Conservation (phyloP, 2,113 vertebrate genomes). For the Cryptomyrus ogoouensis region DNA sequence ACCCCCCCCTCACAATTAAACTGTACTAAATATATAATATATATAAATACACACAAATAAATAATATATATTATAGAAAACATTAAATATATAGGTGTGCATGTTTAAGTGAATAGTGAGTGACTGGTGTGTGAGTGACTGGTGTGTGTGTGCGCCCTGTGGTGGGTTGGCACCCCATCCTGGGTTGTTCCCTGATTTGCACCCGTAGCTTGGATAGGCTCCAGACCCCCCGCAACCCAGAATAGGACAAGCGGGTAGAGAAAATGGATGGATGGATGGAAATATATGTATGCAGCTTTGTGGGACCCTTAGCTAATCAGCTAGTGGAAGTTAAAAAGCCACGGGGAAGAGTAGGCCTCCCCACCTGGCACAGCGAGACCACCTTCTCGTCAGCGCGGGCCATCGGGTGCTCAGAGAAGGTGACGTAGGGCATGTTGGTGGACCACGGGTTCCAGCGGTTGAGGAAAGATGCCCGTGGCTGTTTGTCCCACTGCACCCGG, state of each 20-base stretch:
- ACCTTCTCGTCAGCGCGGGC: conserved; percentile 81
- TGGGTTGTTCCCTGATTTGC: too few relatives aligned
- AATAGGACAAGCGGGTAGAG: not conserved
- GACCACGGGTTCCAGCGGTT: conserved; percentile 97
- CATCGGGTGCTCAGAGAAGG: conserved; percentile 89
- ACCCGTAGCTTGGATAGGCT: too few relatives aligned
- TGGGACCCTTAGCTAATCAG: not conserved
- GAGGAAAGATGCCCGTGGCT: conserved; percentile 76
- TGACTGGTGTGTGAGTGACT: too few relatives aligned
- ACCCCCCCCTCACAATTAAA: not conserved
- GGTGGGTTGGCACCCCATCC: too few relatives aligned
- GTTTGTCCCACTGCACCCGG: conserved; percentile 91
- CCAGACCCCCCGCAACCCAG: not conserved
- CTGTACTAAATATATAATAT: too few relatives aligned
- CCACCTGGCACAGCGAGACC: conserved; percentile 79
- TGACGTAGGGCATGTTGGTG: conserved; percentile 81
- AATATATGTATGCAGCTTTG: not conserved
- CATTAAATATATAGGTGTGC: too few relatives aligned
- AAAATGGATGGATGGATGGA: not conserved
- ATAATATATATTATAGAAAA: too few relatives aligned
- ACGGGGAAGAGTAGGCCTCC: not conserved
- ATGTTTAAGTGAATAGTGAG: too few relatives aligned
- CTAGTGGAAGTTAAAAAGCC: not conserved
- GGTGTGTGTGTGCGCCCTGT: too few relatives aligned
- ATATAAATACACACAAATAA: too few relatives aligned